Base-by-base conservation (phyloP, 2,888 invertebrate genomes). In the Dynastes maya region DNA sequence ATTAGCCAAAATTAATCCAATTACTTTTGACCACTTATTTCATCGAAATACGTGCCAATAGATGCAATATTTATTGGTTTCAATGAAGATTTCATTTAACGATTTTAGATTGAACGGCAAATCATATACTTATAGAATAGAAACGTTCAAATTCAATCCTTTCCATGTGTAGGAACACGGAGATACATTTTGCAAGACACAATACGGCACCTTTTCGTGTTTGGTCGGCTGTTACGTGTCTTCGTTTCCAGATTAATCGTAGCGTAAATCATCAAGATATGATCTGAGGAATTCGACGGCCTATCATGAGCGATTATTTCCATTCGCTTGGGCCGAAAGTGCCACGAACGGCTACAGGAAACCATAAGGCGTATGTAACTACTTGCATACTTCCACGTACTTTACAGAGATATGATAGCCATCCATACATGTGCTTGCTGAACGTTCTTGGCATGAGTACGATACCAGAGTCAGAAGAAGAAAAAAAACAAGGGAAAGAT, bases 261-360 rank as follows among this genome's bases (percentile, higher is more conserved):
- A 53, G 55, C 71, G 71, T 71, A 71, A 72, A 40, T 72, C 58
- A 61, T 61, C 61, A 22, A 22, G 72, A 61, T 40, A 72, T 45
- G 27, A 72, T 72, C 72, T 72, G 40, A 40, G 45, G 72, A 72
- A 72, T 72, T 72, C 72, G 72, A 72, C 72, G 40, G 72, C 37
- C 61, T 72, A 72, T 72, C 72, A 40, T 61, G 72, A 61, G 58
- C 72, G 72, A 61, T 72, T 72, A 72, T 72, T 72, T 72, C 72
- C 61, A 72, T 61, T 72, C 61, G 13, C 40, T 61, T 40, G 72
- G 61, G 45, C 72, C 58, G 58, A 72, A 72, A 72, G 72, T 72
- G 40, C 61, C 61, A 45, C 37, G 45, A 37, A 58, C 27, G 40
- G 37, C n/a, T 37, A 37, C 61, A 45, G 40, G n/a, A 58, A 61